Evolutionary conservation across 2,888 invertebrate genomes (phyloP).

Genomic region (Dorcus parallelipipedus): DNA sequence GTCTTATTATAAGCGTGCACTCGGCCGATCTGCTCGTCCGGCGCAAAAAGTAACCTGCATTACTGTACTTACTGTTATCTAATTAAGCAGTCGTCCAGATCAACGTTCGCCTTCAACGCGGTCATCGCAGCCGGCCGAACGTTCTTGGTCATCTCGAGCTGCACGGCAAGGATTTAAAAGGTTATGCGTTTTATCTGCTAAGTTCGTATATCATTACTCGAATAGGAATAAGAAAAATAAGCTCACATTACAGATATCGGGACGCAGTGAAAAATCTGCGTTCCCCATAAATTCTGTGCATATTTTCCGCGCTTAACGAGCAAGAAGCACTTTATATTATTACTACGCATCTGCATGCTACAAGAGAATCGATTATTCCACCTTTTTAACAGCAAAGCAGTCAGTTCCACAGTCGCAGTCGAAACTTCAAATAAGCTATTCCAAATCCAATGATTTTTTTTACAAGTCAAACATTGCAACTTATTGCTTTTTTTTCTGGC

Average conservation of each 20-base stretch:
- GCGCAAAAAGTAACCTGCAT: conserved; percentile 6
- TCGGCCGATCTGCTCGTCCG: not conserved
- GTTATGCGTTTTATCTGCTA: conserved; percentile 1
- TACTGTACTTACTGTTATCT: conserved; percentile 10
- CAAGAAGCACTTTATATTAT: too few relatives aligned
- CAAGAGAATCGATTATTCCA: too few relatives aligned
- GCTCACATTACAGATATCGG: not conserved
- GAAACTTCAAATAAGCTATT: too few relatives aligned
- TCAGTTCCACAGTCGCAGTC: too few relatives aligned
- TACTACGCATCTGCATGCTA: too few relatives aligned
- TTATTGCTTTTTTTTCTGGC: too few relatives aligned
- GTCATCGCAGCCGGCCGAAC: not conserved
- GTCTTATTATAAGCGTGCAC: not conserved
- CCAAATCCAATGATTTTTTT: too few relatives aligned
- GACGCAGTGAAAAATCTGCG: too few relatives aligned
- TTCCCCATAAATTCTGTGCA: too few relatives aligned
- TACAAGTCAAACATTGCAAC: too few relatives aligned
- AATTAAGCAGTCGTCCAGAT: conserved; percentile 6
- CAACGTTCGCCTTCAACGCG: not conserved
- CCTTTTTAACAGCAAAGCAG: too few relatives aligned
- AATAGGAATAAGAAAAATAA: not conserved
- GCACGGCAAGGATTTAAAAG: not conserved
- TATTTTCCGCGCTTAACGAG: too few relatives aligned
- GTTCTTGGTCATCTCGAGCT: not conserved
- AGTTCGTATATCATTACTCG: not conserved